Percentiles rank a stretch among this genome's conserved stretches.
Conservation (phyloP, 1,140 invertebrate species). For the Mycetomoellerius zeteki region DNA sequence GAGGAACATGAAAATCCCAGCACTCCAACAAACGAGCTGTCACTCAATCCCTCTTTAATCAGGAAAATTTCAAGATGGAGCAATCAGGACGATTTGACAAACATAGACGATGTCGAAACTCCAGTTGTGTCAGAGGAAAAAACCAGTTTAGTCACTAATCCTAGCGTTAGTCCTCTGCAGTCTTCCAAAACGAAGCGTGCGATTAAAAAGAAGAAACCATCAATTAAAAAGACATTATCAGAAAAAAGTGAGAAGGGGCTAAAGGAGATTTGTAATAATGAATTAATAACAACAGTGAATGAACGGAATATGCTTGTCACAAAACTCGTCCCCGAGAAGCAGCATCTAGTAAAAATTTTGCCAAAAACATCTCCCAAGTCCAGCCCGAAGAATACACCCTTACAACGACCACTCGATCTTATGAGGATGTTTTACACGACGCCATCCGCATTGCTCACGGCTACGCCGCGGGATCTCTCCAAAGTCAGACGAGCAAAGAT, state of each 20-base stretch:
- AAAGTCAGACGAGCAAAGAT: slow-evolving; percentile 84
- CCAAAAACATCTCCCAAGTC: slow-evolving; percentile 59
- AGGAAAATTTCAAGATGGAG: slow-evolving; percentile 83
- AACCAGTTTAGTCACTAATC: slow-evolving; percentile 48
- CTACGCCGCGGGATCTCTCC: slow-evolving; percentile 83
- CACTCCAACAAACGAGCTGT: slow-evolving; percentile 79
- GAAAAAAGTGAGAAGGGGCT: slow-evolving; percentile 66
- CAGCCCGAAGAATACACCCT: slow-evolving; percentile 71
- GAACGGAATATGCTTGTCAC: background rate
- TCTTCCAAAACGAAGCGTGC: slow-evolving; percentile 79
- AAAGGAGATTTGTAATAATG: slow-evolving; percentile 54
- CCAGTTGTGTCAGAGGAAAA: slow-evolving; percentile 69
- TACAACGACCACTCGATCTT: slow-evolving; percentile 82
- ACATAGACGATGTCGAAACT: slow-evolving; percentile 73
- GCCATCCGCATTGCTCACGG: slow-evolving; percentile 83
- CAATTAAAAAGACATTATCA: slow-evolving; percentile 68
- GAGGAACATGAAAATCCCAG: slow-evolving; percentile 74
- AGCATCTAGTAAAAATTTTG: slow-evolving; percentile 57
- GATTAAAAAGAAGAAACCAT: slow-evolving; percentile 78
- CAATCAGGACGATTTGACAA: slow-evolving; percentile 80
- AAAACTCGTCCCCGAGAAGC: slow-evolving; percentile 29
- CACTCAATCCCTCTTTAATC: background rate
- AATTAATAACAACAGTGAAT: slow-evolving; percentile 27
- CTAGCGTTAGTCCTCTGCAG: slow-evolving; percentile 65
- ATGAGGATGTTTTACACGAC: slow-evolving; percentile 85